phyloP scores from a whole-genome alignment of 2,113 vertebrate species.

The Ondatra zibethicus region DNA sequence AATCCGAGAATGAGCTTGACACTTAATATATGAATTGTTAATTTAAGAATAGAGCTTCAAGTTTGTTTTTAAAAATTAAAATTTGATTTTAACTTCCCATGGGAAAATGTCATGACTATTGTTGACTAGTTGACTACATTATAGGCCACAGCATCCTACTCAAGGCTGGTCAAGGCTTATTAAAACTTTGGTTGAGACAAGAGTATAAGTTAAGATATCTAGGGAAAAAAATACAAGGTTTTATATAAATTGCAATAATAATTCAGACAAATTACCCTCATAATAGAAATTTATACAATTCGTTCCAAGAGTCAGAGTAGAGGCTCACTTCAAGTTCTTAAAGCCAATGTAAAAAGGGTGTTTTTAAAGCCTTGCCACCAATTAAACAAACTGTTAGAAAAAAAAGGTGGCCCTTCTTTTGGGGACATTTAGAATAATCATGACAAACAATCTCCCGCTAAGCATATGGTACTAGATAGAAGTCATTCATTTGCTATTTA shows the following conservation, averaged over 20 bases:
- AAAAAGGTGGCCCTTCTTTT: background rate
- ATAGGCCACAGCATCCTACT: background rate
- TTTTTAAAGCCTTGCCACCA: background rate
- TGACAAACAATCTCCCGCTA: background rate
- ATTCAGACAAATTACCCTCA: background rate
- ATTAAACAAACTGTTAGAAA: background rate
- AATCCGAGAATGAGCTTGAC: background rate
- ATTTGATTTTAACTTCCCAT: background rate
- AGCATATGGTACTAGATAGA: background rate
- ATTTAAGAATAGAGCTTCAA: background rate
- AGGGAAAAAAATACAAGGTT: background rate
- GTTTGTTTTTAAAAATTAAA: background rate
- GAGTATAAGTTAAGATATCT: no score
- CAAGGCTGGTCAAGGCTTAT: background rate
- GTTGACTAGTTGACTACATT: background rate
- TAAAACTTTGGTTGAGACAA: background rate
- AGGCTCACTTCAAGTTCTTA: background rate
- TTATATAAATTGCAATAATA: background rate
- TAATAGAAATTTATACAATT: background rate
- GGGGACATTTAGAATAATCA: background rate
- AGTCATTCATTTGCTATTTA: background rate
- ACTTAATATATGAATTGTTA: background rate
- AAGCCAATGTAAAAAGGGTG: background rate
- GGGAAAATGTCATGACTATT: background rate
- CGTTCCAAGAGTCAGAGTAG: background rate